Evolutionary conservation across 2,888 invertebrate genomes (phyloP), one percentile per base, ranked within the genome.

Genomic region (Thecophora atra): DNA sequence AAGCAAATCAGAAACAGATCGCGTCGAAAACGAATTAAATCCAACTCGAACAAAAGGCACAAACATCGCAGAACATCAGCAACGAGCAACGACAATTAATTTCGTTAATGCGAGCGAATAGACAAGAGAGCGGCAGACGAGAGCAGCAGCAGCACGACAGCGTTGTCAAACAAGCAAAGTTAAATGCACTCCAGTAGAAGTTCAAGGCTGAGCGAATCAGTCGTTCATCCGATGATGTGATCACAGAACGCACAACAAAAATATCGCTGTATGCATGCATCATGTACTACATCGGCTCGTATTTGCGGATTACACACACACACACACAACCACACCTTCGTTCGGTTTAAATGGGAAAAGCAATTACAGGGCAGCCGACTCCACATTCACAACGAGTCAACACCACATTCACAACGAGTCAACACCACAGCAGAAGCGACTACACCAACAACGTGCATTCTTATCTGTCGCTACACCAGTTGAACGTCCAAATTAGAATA

Each of bases 151-250:
- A n/a, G n/a, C 26, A 51, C n/a, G 52, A 17, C 62, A 17, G 17
- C 62, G 37, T 21, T 30, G 62, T 37, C 62, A 63, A 17, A 11
- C 42, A 65, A 51, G 28, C 65, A 82, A 79, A 84, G 84, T 85
- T 84, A 85, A 68, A 85, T 85, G 84, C 84, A 85, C 84, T 83
- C 84, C 79, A 79, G 78, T 80, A 84, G 84, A 85, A 85, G 84
- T 85, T 85, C 84, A 85, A 85, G 84, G 84, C 84, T 85, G 83
- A 82, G 80, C 82, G 83, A 83, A 82, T 83, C 82, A 81, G 6
- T 83, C 81, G 82, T 72, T 62, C 47, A 37, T 47, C 21, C 65
- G 51, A 65, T 28, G 52, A n/a, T 52, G 66, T 28, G 24, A 62
- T 63, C 26, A 56, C 52, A 64, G 70, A 42, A 58, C 54, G 51